A percentile compares a stretch with the other conserved stretches of the same genome.
phyloP scores from a whole-genome alignment of 1,140 invertebrate species.

The Leptinotarsa texana region DNA sequence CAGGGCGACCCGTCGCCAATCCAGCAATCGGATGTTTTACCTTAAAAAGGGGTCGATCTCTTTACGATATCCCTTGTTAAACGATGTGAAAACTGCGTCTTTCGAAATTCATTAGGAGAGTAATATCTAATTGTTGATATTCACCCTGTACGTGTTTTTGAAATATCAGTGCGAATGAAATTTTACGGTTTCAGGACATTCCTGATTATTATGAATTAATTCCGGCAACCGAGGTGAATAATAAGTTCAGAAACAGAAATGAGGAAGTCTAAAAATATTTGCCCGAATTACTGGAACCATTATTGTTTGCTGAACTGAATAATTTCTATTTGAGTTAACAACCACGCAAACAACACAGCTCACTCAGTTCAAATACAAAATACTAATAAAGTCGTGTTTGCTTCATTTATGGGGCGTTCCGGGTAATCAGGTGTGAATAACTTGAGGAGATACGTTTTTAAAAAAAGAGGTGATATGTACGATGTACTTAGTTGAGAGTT shows the following conservation, averaged over 20 bases:
- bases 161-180: background rate
- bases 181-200: background rate
- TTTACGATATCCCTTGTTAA: too few species aligned
- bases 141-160: background rate
- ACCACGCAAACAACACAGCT: background rate
- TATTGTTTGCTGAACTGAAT: conserved; percentile 3
- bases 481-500: too few species aligned
- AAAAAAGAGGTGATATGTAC: too few species aligned
- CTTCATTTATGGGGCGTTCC: background rate
- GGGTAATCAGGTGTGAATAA: too few species aligned
- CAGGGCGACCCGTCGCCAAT: too few species aligned
- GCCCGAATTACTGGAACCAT: background rate
- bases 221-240: background rate
- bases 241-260: background rate
- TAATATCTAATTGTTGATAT: background rate
- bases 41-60: too few species aligned
- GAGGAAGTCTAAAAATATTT: conserved; percentile 6
- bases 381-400: background rate
- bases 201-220: background rate
- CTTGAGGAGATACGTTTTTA: too few species aligned
- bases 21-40: too few species aligned
- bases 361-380: background rate
- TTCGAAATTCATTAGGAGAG: too few species aligned
- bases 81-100: too few species aligned
- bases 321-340: conserved; percentile 3